phyloP scores from a whole-genome alignment of 2,888 invertebrate species.

The Parelbella ahira region DNA sequence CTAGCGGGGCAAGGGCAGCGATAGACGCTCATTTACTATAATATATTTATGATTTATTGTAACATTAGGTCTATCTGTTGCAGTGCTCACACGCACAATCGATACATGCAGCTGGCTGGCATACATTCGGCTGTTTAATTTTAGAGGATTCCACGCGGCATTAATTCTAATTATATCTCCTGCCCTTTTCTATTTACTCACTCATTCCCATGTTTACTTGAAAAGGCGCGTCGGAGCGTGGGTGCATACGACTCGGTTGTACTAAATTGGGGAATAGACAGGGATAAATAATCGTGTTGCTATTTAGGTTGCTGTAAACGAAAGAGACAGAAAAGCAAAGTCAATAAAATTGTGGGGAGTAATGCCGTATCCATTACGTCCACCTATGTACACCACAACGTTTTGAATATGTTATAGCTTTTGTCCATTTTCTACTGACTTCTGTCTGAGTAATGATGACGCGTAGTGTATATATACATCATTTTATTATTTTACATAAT shows the following conservation, averaged over 20 bases:
- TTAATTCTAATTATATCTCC: slow-evolving; percentile 77
- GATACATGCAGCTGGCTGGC: slow-evolving; percentile 24
- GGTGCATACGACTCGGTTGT: slow-evolving; percentile 53
- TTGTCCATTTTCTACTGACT: slow-evolving; percentile 64
- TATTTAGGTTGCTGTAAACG: slow-evolving; percentile 40
- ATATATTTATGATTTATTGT: slow-evolving; percentile 18
- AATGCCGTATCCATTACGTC: slow-evolving; percentile 54
- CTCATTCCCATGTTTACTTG: slow-evolving; percentile 73
- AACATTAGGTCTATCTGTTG: slow-evolving; percentile 14
- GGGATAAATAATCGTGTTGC: slow-evolving; percentile 59
- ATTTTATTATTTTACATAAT: too few relatives aligned
- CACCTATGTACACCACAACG: slow-evolving; percentile 35
- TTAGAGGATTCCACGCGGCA: slow-evolving; percentile 52
- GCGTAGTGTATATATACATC: too few relatives aligned
- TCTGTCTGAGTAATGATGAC: too few relatives aligned
- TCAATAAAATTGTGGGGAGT: slow-evolving; percentile 63
- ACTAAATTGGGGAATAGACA: slow-evolving; percentile 72
- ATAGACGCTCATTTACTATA: slow-evolving; percentile 33
- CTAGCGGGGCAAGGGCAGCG: slow-evolving; percentile 50
- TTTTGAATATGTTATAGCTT: slow-evolving; percentile 46
- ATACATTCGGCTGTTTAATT: slow-evolving; percentile 46
- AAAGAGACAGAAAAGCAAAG: slow-evolving; percentile 58
- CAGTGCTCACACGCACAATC: slow-evolving; percentile 17
- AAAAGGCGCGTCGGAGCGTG: slow-evolving; percentile 73
- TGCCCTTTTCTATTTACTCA: slow-evolving; percentile 72